Conservation (phyloP, 1,140 invertebrate species). For the Calosoma granatense region DNA sequence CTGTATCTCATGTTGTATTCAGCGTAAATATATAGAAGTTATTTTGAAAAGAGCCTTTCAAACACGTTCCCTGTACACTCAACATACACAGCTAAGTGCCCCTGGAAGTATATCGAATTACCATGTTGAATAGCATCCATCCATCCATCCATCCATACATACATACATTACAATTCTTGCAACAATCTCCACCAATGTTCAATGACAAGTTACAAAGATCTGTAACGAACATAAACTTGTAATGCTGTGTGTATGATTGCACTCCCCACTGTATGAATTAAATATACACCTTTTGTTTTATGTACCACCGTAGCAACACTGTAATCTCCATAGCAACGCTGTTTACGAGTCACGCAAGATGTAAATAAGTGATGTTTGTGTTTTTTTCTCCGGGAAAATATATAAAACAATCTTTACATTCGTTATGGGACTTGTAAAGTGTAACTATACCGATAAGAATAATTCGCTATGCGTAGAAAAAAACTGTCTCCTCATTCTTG, state of each 20-base stretch:
- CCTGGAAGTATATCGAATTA: background rate
- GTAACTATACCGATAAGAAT: too few relatives aligned
- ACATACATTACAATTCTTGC: background rate
- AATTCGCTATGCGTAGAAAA: too few relatives aligned
- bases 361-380: too few relatives aligned
- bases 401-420: too few relatives aligned
- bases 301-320: too few relatives aligned
- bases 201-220: background rate
- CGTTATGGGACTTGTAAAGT: too few relatives aligned
- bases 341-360: too few relatives aligned
- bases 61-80: background rate
- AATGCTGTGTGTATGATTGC: background rate
- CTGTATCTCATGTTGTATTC: background rate
- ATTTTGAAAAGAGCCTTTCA: background rate
- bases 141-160: too few relatives aligned
- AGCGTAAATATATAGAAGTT: background rate
- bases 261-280: background rate
- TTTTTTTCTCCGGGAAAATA: too few relatives aligned
- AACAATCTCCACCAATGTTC: background rate
- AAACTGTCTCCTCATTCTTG: too few relatives aligned
- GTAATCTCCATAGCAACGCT: too few relatives aligned
- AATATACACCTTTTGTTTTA: background rate
- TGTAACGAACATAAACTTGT: background rate
- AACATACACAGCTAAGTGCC: background rate
- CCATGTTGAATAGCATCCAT: background rate